Base-by-base conservation (phyloP, 1,140 invertebrate species). In the Zaprionus kolodkinae region DNA sequence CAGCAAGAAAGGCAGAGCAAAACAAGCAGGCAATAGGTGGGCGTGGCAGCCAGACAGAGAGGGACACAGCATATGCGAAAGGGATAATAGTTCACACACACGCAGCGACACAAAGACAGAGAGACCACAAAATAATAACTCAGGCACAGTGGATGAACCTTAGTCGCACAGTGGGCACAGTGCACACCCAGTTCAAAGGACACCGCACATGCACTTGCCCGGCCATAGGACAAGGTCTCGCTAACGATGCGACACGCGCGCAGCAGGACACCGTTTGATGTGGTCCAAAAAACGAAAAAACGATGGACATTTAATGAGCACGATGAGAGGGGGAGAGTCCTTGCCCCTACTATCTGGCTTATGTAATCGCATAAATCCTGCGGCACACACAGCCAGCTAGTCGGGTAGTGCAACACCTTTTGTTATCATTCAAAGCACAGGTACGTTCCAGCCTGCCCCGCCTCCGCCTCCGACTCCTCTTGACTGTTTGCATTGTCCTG, bases 281-380 rank as follows among this genome's bases (percentile, higher is more conserved):
- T 75, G 63, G 45, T 57, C 60, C 72, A 61, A 75, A 71, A 71
- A 65, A 75, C 65, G 64, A 67, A 21, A 21, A 21, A 21, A 21
- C 1, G 21, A 21, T 21, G 21, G 21, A 71, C 72, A 75, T 75
- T 71, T 75, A 75, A 75, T 75, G 72, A 75, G 72, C 67, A 54
- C 59, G 57, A 69, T 50, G 50, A 43, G 6, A 13, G 10, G 27
- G 25, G 10, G 2, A 54, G 40, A 45, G n/a, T 55, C 21, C 27
- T 30, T 30, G 27, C 6, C 11, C 25, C n/a, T 21, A 21, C 52
- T 75, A 71, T 75, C 72, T 71, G 54, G 60, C 27, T 71, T 75
- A 71, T 71, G 68, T 71, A 71, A 75, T 75, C 72, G 60, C 72
- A 75, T 75, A 75, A 75, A 75, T 75, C 67, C 60, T 74, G 59